Base-by-base conservation (phyloP, 1,140 invertebrate genomes). In the Campoletis sonorensis region DNA sequence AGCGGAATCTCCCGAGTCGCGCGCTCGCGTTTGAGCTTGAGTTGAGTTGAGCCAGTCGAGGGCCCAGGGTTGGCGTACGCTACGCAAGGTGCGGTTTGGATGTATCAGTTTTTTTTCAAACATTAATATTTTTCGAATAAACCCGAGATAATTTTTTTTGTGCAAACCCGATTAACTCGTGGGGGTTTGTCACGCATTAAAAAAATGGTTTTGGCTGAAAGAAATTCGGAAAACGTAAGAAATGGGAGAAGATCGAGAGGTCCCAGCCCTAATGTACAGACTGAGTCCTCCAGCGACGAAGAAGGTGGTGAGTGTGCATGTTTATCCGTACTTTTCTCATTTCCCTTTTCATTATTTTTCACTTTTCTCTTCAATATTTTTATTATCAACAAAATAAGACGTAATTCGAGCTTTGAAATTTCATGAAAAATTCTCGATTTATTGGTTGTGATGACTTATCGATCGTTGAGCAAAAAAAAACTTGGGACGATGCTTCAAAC, bases 221-320 rank as follows among this genome's bases (percentile, higher is more conserved):
- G 96, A 93, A 96, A 95, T 92, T 94, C 93, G 82, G 96, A 97
- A 85, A 94, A 94, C 91, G 94, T 96, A 82, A 93, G 96, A 88
- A 97, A 97, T 92, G 97, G 97, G 68, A 94, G 96, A 84, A 94
- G 96, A 91, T 97, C 97, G 83, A 94, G 96, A 88, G 97, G 96
- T 88, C 96, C 96, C 87, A 97, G 96, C 93, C 97, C 97, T 80
- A 97, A 97, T 93, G 96, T 95, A 83, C 95, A 96, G 87, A 95
- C 96, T 70, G 95, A 96, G 84, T 95, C 95, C 70, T 96, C 95
- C 87, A 96, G 95, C 82, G 96, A 96, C 85, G 96, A 97, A 88
- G 96, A 96, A 90, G 96, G 95, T 92, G 95, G 96, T 96, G 94
- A 91, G 91, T 49, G 91, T 49, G 26, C 40, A 58, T 40, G 83